Conservation (phyloP, 1,140 invertebrate species). For the Chymomyza costata region DNA sequence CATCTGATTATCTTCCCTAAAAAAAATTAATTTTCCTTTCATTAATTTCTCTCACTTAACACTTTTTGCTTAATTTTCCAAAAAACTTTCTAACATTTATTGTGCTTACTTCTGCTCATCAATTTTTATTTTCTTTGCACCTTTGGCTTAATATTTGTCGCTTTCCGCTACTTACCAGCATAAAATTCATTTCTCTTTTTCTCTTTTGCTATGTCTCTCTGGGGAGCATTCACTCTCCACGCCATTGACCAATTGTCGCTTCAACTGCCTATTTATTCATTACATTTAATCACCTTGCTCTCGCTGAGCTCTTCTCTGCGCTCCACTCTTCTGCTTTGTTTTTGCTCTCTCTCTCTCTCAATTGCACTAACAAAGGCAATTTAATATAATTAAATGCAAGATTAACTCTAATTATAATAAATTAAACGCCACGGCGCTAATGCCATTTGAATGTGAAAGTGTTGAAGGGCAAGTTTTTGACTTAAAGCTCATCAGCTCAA, state of each 20-base stretch:
- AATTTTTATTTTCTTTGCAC: too few species aligned
- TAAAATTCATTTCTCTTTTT: background rate
- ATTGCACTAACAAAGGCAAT: conserved; percentile 40
- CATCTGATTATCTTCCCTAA: too few species aligned
- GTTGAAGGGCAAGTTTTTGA: conserved; percentile 16
- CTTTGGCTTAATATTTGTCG: too few species aligned
- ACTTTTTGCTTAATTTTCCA: too few species aligned
- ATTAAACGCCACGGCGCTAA: conserved; percentile 50
- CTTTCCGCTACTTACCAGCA: too few species aligned
- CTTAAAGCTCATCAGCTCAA: too few species aligned
- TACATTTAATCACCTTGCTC: conserved; percentile 40
- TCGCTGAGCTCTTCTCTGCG: conserved; percentile 1
- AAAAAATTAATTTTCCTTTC: too few species aligned
- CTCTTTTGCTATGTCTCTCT: background rate
- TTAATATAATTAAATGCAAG: conserved; percentile 67
- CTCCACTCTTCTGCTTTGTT: background rate
- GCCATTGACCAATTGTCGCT: conserved; percentile 22
- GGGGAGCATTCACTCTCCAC: background rate
- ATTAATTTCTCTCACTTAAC: too few species aligned
- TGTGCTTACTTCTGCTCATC: too few species aligned
- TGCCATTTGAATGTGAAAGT: too few species aligned
- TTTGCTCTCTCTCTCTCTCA: background rate
- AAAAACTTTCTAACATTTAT: too few species aligned
- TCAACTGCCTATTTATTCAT: conserved; percentile 54
- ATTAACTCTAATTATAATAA: conserved; percentile 70